These are phyloP conservation scores for Drosophila tsacasi DNA, from an alignment of 1,140 invertebrate species.

Conservation along the genomic window DNA sequence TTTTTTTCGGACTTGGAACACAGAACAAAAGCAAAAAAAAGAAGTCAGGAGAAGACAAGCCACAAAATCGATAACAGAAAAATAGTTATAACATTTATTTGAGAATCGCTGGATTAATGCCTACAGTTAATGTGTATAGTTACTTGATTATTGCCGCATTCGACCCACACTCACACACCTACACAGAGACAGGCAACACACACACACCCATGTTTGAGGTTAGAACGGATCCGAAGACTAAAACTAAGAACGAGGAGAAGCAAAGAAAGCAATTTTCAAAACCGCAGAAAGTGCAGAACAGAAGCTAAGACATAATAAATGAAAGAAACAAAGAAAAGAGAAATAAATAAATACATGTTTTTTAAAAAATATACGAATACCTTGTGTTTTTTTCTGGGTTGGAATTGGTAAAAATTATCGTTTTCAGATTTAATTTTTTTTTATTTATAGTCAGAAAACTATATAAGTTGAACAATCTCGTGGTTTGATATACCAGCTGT, in stretches of 20 bases:
- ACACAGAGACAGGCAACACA: conserved; percentile 6
- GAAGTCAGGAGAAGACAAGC: conserved; percentile 10
- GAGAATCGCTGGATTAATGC: conserved; percentile 51
- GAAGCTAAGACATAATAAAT: conserved; percentile 40
- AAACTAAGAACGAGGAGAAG: conserved; percentile 7
- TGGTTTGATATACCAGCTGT: too few relatives aligned
- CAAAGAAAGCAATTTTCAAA: conserved; percentile 36
- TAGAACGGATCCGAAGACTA: conserved; percentile 12
- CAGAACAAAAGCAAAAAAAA: conserved; percentile 9
- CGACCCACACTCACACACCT: conserved; percentile 13
- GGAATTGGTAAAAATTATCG: conserved; percentile 20
- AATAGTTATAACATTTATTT: conserved; percentile 68
- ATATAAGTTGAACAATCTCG: too few relatives aligned
- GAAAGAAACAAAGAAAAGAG: conserved; percentile 47
- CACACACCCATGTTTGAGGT: conserved; percentile 26
- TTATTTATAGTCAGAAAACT: not conserved
- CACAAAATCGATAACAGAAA: conserved; percentile 34
- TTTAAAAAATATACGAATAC: conserved; percentile 12
- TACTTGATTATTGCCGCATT: conserved; percentile 47
- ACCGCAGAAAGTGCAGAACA: conserved; percentile 34
- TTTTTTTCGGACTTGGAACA: not conserved
- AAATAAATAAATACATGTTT: conserved; percentile 51
- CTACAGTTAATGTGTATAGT: conserved; percentile 51
- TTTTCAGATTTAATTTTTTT: not conserved
- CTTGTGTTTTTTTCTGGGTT: not conserved